These are phyloP conservation scores for Stenolophus ochropezus DNA, from an alignment of 2,888 invertebrate genomes.

Conservation along the genomic window DNA sequence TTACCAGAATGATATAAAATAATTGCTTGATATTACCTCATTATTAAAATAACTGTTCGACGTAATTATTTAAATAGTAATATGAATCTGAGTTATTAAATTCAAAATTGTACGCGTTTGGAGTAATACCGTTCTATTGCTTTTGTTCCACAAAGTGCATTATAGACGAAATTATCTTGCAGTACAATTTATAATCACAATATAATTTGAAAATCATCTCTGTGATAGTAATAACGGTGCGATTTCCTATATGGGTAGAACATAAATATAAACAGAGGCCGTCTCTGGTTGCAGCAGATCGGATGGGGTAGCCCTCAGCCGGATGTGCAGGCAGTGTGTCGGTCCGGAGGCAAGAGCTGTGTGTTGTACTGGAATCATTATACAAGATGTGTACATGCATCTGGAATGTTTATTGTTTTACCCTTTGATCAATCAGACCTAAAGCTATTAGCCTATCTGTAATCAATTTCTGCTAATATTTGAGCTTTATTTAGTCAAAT, in stretches of 20 bases:
- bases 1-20: too few relatives aligned
- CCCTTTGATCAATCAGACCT: conserved; percentile 22
- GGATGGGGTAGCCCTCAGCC: too few relatives aligned
- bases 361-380: background rate
- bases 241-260: too few relatives aligned
- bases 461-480: background rate
- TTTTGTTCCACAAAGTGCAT: background rate
- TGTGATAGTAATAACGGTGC: too few relatives aligned
- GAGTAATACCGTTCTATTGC: background rate
- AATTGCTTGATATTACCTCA: too few relatives aligned
- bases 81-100: background rate
- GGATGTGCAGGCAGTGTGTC: too few relatives aligned
- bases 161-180: background rate
- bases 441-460: conserved; percentile 14
- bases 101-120: too few relatives aligned
- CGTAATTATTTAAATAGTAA: too few relatives aligned
- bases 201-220: too few relatives aligned
- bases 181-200: background rate
- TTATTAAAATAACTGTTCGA: too few relatives aligned
- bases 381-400: background rate
- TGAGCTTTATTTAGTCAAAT: background rate
- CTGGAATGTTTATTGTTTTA: conserved; percentile 7
- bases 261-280: too few relatives aligned
- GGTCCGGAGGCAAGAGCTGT: background rate
- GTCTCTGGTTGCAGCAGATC: too few relatives aligned